A percentile compares a stretch with the other conserved stretches of the same genome.
Evolutionary conservation across 2,113 vertebrate species (phyloP).

Genomic region (Amazona guildingii): DNA sequence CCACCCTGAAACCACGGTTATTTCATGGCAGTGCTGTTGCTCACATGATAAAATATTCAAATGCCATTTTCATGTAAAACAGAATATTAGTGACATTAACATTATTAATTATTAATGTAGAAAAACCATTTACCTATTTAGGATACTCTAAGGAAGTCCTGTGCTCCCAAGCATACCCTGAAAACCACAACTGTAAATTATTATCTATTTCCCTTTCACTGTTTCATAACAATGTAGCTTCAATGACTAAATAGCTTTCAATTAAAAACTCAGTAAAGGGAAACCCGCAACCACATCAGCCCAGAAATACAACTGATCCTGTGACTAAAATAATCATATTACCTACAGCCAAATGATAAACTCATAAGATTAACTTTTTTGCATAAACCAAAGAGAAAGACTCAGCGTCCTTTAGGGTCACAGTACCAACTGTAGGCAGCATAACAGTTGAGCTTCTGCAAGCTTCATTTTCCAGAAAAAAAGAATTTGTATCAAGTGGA

Average conservation of each 20-base stretch:
- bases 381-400: background rate
- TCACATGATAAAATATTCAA: background rate
- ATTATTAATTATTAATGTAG: background rate
- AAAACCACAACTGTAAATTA: background rate
- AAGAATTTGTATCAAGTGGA: rapidly evolving
- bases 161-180: background rate
- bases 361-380: background rate
- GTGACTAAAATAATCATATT: background rate
- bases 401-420: background rate
- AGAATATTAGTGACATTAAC: background rate
- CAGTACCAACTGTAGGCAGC: background rate
- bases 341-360: background rate
- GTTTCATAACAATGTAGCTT: background rate
- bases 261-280: background rate
- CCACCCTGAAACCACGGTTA: background rate
- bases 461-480: background rate
- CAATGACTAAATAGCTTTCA: background rate
- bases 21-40: background rate
- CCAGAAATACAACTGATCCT: background rate
- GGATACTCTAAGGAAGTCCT: background rate
- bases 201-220: background rate
- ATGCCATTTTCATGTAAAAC: background rate
- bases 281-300: background rate
- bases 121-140: background rate
- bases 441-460: background rate